phyloP scores from a whole-genome alignment of 2,797 vertebrate genomes.

The Eurystomus glaucurus region DNA sequence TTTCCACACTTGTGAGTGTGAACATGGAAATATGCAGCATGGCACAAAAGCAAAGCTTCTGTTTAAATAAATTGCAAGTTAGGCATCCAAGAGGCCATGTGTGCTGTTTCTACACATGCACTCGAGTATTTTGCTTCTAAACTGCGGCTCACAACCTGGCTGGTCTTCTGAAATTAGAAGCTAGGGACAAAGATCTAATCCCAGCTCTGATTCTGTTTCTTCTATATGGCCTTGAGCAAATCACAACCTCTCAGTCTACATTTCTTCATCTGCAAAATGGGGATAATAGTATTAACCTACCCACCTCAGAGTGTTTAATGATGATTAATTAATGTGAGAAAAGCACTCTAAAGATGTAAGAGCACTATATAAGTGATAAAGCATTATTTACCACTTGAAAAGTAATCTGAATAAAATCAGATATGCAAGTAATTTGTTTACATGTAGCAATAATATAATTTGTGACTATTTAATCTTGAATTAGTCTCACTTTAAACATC shows the following conservation, averaged over 20 bases:
- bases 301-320: slow-evolving; percentile 73
- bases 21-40: fast-evolving
- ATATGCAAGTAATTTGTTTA: slow-evolving; percentile 80
- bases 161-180: slow-evolving; percentile 52
- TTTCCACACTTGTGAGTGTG: not conserved
- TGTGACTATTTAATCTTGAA: slow-evolving; percentile 79
- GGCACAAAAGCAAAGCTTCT: not conserved
- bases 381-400: slow-evolving; percentile 81
- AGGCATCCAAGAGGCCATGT: not conserved
- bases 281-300: slow-evolving; percentile 77
- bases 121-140: not conserved
- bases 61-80: not conserved
- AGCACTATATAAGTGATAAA: slow-evolving; percentile 79
- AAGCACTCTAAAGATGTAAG: slow-evolving; percentile 79
- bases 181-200: slow-evolving; percentile 61
- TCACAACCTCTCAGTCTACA: slow-evolving; percentile 63
- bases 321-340: slow-evolving; percentile 79
- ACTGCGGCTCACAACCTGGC: not conserved
- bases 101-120: not conserved
- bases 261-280: slow-evolving; percentile 78
- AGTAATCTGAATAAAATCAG: slow-evolving; percentile 80
- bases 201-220: slow-evolving; percentile 42
- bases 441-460: slow-evolving; percentile 78
- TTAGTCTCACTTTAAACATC: slow-evolving; percentile 76
- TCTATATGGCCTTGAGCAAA: slow-evolving; percentile 68